Conservation (phyloP, 2,797 vertebrate species). For the Acipenser oxyrinchus region DNA sequence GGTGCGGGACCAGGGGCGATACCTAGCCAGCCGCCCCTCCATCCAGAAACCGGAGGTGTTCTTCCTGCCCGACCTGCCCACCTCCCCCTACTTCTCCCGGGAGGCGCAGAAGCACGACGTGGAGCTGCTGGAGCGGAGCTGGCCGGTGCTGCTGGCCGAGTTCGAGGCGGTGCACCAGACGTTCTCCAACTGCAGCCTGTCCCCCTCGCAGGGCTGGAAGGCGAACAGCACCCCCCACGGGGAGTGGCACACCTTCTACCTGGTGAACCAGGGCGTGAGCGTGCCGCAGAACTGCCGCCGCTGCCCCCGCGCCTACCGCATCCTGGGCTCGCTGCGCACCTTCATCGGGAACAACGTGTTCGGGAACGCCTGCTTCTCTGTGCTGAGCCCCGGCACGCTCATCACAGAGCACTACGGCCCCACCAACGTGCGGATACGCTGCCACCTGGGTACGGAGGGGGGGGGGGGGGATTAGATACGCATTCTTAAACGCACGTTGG, state of each 20-base stretch:
- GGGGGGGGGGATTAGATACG: not conserved
- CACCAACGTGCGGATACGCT: constrained; percentile 91
- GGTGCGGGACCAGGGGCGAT: constrained; percentile 86
- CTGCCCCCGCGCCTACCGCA: constrained; percentile 89
- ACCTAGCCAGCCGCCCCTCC: constrained; percentile 75
- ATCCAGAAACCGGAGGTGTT: constrained; percentile 96
- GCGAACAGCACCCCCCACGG: constrained; percentile 83
- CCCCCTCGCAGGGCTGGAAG: constrained; percentile 83
- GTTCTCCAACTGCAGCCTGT: constrained; percentile 67
- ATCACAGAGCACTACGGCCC: constrained; percentile 91
- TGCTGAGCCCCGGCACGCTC: constrained; percentile 82
- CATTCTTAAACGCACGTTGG: not conserved
- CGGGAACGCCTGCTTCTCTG: constrained; percentile 91
- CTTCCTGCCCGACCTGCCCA: constrained; percentile 90
- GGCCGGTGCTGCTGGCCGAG: constrained; percentile 84
- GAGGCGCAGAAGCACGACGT: constrained; percentile 94
- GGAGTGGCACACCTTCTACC: constrained; percentile 92
- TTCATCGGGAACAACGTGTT: constrained; percentile 96
- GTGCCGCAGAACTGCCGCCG: constrained; percentile 85
- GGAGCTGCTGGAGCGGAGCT: constrained; percentile 89
- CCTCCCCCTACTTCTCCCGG: constrained; percentile 83
- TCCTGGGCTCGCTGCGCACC: constrained; percentile 90
- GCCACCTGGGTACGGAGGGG: constrained; percentile 81
- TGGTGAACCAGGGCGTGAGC: constrained; percentile 90
- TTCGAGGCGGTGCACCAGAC: constrained; percentile 84